Conservation (phyloP, 2,113 vertebrate genomes). For the Cyrtonyx montezumae region DNA sequence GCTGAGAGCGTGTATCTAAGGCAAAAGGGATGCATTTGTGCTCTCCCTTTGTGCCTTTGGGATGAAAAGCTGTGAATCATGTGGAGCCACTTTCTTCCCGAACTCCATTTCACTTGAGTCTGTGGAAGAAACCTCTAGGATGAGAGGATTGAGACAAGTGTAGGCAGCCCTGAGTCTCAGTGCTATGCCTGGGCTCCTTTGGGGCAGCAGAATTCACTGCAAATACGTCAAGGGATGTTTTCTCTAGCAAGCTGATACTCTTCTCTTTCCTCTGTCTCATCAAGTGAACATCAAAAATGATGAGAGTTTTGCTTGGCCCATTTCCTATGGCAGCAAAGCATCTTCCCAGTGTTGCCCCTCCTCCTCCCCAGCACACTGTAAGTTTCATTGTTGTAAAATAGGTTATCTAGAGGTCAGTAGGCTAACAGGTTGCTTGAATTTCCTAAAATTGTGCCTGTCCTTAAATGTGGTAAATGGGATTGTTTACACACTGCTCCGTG, state of each 20-base stretch:
- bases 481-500: slow-evolving; percentile 46
- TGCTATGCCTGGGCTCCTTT: background rate
- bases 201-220: background rate
- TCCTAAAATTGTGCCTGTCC: slow-evolving; percentile 87
- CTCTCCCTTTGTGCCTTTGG: background rate
- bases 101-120: background rate
- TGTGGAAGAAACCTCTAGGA: background rate
- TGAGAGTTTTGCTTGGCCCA: slow-evolving; percentile 37
- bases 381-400: slow-evolving; percentile 74
- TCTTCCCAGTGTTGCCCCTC: background rate
- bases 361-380: slow-evolving; percentile 34
- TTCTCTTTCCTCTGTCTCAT: slow-evolving; percentile 23
- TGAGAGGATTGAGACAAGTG: background rate
- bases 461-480: slow-evolving; percentile 54
- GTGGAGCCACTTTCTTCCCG: background rate
- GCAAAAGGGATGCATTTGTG: background rate
- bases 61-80: background rate
- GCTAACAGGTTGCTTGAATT: slow-evolving; percentile 83
- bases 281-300: slow-evolving; percentile 9
- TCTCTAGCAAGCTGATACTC: slow-evolving; percentile 23
- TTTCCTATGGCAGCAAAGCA: slow-evolving; percentile 54
- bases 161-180: background rate
- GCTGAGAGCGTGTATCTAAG: background rate
- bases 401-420: slow-evolving; percentile 81
- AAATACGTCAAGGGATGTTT: background rate